A percentile compares a stretch with the other conserved stretches of the same genome.
These are phyloP conservation scores for Xenopus petersii DNA, from an alignment of 2,797 vertebrate species.

Conservation along the genomic window DNA sequence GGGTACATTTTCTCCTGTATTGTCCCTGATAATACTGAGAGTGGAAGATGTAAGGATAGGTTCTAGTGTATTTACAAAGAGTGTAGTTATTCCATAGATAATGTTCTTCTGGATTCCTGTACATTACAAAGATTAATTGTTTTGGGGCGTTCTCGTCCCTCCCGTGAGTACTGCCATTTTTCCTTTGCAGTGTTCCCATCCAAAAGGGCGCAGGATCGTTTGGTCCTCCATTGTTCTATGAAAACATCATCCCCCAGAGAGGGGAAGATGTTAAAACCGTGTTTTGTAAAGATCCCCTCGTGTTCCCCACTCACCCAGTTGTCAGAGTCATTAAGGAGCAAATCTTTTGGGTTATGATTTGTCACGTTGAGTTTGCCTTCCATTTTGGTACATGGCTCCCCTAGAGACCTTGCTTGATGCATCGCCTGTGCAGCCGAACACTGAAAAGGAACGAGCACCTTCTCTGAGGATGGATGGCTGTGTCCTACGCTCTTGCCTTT, in stretches of 20 bases:
- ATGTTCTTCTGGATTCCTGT: constrained; percentile 18
- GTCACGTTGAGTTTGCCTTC: background rate
- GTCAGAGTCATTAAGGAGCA: background rate
- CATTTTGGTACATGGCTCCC: background rate
- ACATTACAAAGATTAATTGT: no score
- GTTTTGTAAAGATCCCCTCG: background rate
- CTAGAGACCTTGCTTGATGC: background rate
- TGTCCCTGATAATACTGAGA: no score
- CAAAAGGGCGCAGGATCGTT: background rate
- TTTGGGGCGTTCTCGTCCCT: background rate
- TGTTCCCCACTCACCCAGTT: background rate
- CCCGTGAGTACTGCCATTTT: background rate
- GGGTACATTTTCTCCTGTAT: no score
- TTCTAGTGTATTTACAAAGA: no score
- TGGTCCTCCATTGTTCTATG: background rate
- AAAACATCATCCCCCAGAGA: background rate
- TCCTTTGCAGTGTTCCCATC: background rate
- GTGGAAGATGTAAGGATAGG: no score
- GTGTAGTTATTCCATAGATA: background rate
- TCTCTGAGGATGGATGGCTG: background rate
- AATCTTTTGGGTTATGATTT: background rate
- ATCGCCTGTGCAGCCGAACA: background rate
- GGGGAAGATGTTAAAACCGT: background rate
- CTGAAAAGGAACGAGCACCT: background rate
- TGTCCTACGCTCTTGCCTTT: background rate